phyloP scores from a whole-genome alignment of 1,140 invertebrate genomes.

The Cataglyphis hispanica region DNA sequence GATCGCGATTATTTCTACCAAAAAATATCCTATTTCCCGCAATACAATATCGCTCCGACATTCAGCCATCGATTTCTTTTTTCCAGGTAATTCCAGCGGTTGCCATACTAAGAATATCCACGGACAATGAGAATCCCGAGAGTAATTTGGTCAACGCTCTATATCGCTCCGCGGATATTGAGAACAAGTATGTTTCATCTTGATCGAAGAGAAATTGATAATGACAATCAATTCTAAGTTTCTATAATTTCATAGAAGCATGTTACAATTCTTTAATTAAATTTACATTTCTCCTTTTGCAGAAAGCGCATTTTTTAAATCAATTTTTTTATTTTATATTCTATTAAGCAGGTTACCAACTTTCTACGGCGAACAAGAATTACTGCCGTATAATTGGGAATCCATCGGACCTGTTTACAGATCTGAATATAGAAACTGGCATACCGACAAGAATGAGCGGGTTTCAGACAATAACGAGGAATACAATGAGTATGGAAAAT shows the following conservation, averaged over 20 bases:
- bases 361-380: neutral
- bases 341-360: conserved; percentile 2
- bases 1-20: neutral
- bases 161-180: conserved; percentile 88
- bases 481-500: conserved; percentile 31
- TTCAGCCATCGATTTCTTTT: conserved; percentile 52
- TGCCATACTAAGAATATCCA: conserved; percentile 93
- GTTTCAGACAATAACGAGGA: conserved; percentile 43
- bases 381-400: neutral
- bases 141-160: conserved; percentile 92
- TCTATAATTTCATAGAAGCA: neutral
- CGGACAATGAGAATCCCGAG: conserved; percentile 89
- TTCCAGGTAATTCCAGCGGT: conserved; percentile 88
- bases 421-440: conserved; percentile 15
- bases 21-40: neutral
- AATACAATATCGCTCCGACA: neutral
- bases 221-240: neutral
- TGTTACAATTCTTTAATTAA: neutral
- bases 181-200: conserved; percentile 19
- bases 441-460: neutral
- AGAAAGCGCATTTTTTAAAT: neutral
- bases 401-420: neutral
- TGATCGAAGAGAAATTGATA: neutral
- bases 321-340: conserved; percentile 32
- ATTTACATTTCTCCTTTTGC: neutral